phyloP scores from a whole-genome alignment of 2,888 invertebrate genomes.

The Drosophila mulleri region DNA sequence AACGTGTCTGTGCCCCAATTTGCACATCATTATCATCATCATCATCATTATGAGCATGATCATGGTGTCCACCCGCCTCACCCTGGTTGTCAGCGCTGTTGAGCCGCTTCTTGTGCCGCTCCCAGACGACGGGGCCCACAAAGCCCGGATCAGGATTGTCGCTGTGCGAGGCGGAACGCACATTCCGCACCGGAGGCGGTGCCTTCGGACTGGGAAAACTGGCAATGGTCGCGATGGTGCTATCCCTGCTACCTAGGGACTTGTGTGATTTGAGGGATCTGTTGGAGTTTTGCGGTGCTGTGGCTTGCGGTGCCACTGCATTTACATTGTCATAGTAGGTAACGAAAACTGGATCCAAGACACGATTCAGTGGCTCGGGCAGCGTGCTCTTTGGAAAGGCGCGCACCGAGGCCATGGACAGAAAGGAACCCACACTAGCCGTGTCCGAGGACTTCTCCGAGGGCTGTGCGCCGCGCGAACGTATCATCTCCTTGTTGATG shows the following conservation, averaged over 20 bases:
- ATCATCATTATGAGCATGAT: slow-evolving; percentile 59
- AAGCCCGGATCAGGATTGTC: slow-evolving; percentile 93
- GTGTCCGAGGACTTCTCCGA: slow-evolving; percentile 85
- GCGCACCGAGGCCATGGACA: slow-evolving; percentile 94
- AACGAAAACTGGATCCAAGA: slow-evolving; percentile 92
- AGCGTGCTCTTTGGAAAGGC: slow-evolving; percentile 92
- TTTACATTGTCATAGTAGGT: slow-evolving; percentile 88
- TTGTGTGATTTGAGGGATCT: slow-evolving; percentile 66
- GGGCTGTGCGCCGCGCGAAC: slow-evolving; percentile 68
- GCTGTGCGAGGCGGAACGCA: slow-evolving; percentile 88
- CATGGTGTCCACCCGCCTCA: slow-evolving; percentile 66
- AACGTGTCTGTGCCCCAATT: slow-evolving; percentile 72
- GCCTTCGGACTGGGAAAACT: slow-evolving; percentile 81
- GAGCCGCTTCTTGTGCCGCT: slow-evolving; percentile 90
- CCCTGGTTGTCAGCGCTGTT: slow-evolving; percentile 70
- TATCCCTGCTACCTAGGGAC: slow-evolving; percentile 58
- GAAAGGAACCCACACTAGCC: slow-evolving; percentile 90
- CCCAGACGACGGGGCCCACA: slow-evolving; percentile 94
- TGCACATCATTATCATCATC: slow-evolving; percentile 68
- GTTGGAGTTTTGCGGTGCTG: slow-evolving; percentile 43
- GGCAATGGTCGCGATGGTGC: slow-evolving; percentile 75
- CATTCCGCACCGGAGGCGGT: slow-evolving; percentile 66
- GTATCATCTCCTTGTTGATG: slow-evolving; percentile 83
- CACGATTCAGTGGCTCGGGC: slow-evolving; percentile 91
- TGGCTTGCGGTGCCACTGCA: slow-evolving; percentile 64